Base-by-base conservation (phyloP, 2,113 vertebrate species). In the Aplodontia rufa region DNA sequence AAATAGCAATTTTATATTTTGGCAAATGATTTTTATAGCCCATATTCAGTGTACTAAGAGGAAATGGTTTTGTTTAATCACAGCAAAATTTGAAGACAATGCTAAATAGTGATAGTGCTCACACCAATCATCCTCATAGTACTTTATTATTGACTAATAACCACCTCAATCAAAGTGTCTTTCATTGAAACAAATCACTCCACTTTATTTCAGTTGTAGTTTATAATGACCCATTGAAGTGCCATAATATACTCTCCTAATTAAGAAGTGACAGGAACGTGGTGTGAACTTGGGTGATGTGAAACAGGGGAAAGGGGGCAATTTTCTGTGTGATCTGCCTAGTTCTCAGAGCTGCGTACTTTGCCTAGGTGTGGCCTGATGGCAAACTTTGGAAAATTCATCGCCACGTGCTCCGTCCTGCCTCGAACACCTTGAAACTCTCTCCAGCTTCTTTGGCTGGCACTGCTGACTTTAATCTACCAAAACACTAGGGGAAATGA, bases 391-490 rank as follows among this genome's bases (percentile, higher is more conserved):
- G 92, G 76, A 96, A 82, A 22, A 60, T 85, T 96, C 90, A 58
- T 97, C 92, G 14, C 96, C 90, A 94, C 79, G 35, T 91, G 97
- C 20, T 68, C 5, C 87, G 85, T 96, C 91, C 91, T 87, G 75
- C 42, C 84, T 74, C 96, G 96, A 97, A 96, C 71, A 76, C 91
- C 74, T 78, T 96, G 96, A 97, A 97, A 96, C 87, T 79, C 94
- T 95, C 97, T 92, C 96, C 93, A 96, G 87, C 84, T 87, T 95
- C 42, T 96, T 90, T 81, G 80, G 75, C 94, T 94, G 72, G 71
- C 95, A 94, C 97, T 69, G 96, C 96, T 98, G 97, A 82, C 97
- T 98, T 98, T 97, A 98, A 97, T 97, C 95, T 98, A 42, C 91
- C 68, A 49, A 93, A 95, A 95, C 85, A 93, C 78, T 93, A 96